Conservation (phyloP, 2,888 invertebrate species). For the Archips xylosteana region DNA sequence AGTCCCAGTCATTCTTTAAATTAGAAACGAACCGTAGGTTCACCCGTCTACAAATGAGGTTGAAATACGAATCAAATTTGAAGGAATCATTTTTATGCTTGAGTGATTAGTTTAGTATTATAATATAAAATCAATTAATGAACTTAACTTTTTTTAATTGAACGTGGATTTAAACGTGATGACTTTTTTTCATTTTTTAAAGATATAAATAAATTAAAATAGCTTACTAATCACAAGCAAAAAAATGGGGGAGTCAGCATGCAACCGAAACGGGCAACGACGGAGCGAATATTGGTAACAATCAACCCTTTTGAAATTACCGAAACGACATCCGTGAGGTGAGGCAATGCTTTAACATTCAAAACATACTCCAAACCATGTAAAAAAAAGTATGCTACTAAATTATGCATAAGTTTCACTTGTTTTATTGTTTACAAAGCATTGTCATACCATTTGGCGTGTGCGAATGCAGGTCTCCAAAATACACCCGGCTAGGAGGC, state of each 20-base stretch:
- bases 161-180: not conserved
- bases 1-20: slow-evolving; percentile 33
- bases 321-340: slow-evolving; percentile 65
- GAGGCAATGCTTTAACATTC: slow-evolving; percentile 57
- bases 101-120: slow-evolving; percentile 21
- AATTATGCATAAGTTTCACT: not conserved
- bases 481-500: slow-evolving; percentile 34
- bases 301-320: slow-evolving; percentile 86
- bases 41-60: slow-evolving; percentile 45
- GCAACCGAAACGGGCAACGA: slow-evolving; percentile 70
- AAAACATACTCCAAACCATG: not conserved
- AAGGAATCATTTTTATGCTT: slow-evolving; percentile 28
- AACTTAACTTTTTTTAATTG: not conserved
- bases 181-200: not conserved
- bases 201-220: slow-evolving; percentile 11
- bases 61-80: slow-evolving; percentile 12
- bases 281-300: slow-evolving; percentile 72
- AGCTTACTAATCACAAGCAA: slow-evolving; percentile 33
- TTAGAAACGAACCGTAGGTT: slow-evolving; percentile 12
- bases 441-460: slow-evolving; percentile 28
- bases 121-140: not conserved
- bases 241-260: slow-evolving; percentile 50
- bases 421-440: not conserved
- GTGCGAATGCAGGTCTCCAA: slow-evolving; percentile 31
- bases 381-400: not conserved